Evolutionary conservation across 2,113 vertebrate species (phyloP).

Genomic region (Hystrix brachyura): DNA sequence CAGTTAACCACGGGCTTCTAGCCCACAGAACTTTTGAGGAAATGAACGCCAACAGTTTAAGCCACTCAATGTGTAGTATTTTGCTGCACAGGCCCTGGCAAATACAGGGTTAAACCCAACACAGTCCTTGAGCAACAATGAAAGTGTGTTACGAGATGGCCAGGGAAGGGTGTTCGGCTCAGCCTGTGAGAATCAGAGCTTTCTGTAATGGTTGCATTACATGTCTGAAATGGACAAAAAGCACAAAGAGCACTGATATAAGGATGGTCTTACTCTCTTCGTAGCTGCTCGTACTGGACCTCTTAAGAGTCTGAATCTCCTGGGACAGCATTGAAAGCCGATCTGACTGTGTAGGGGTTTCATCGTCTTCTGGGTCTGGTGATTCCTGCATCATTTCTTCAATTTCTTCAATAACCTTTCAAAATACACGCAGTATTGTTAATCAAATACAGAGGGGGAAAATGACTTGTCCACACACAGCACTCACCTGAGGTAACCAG

Average conservation of each 20-base stretch:
- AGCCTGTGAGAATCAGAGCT: neutral
- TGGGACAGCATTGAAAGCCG: conserved; percentile 94
- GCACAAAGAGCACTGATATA: neutral
- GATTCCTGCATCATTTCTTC: conserved; percentile 99
- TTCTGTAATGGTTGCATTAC: neutral
- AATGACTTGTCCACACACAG: rapidly evolving
- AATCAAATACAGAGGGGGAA: neutral
- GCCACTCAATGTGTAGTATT: neutral
- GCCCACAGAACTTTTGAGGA: neutral
- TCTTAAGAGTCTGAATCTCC: conserved; percentile 93
- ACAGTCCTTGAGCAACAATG: neutral
- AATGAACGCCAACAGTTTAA: neutral
- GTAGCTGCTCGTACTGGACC: conserved; percentile 93
- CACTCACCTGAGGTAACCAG: neutral
- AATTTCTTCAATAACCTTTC: conserved; percentile 98
- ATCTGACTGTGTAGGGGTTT: conserved; percentile 93
- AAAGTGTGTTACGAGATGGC: neutral
- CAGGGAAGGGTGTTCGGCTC: rapidly evolving
- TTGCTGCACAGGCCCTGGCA: neutral
- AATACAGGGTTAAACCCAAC: neutral
- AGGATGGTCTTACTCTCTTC: conserved; percentile 91
- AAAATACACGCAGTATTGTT: conserved; percentile 58
- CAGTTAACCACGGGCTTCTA: neutral
- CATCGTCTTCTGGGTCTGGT: conserved; percentile 95
- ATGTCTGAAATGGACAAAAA: rapidly evolving